These are phyloP conservation scores for Saimiri boliviensis DNA, from an alignment of 2,113 vertebrate genomes.

Conservation along the genomic window DNA sequence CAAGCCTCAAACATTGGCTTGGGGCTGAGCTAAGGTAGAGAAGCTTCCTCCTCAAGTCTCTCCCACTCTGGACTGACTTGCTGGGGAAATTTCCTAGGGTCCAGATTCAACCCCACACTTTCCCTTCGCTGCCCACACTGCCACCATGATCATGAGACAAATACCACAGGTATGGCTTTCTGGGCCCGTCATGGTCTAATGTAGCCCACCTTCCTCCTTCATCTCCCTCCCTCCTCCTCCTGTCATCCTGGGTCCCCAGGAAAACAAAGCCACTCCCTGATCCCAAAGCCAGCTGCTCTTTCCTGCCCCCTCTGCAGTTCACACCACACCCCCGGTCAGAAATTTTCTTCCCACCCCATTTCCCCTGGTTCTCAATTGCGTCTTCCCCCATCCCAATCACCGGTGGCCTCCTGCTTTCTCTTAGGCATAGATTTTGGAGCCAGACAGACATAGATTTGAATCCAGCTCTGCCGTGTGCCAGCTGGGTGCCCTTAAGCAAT, in stretches of 20 bases:
- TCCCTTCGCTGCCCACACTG: accelerated
- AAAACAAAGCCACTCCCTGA: background rate
- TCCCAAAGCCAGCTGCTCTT: accelerated
- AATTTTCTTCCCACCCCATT: accelerated
- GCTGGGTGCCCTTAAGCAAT: too few species aligned
- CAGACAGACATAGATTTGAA: background rate
- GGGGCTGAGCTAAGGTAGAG: background rate
- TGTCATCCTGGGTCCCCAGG: background rate
- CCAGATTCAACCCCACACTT: background rate
- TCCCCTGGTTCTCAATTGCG: accelerated
- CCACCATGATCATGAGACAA: background rate
- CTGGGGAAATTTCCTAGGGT: background rate
- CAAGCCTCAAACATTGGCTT: background rate
- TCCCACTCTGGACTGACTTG: too few species aligned
- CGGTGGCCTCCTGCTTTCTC: accelerated
- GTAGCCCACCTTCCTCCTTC: too few species aligned
- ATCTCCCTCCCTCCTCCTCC: too few species aligned
- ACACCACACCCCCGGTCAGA: accelerated
- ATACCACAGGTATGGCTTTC: background rate
- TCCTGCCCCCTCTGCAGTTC: background rate
- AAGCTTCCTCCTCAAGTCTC: background rate
- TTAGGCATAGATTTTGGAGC: background rate
- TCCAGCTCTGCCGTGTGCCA: background rate
- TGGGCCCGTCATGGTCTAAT: background rate
- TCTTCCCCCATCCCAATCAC: background rate